Evolutionary conservation across 2,113 vertebrate genomes (phyloP).

Genomic region (Chamaea fasciata): DNA sequence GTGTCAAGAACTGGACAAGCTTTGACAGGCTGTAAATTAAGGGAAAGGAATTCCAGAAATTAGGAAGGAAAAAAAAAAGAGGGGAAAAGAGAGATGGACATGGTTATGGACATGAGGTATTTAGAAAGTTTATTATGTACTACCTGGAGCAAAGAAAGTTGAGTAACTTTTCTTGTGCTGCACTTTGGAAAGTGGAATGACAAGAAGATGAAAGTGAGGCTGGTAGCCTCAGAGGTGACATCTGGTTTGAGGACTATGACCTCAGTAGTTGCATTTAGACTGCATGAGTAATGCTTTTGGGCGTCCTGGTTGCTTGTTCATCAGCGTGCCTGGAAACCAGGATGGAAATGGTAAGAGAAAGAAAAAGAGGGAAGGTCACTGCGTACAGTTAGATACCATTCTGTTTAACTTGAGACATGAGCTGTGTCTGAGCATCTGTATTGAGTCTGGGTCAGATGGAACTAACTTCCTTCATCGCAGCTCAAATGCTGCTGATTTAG

Average conservation of each 20-base stretch:
- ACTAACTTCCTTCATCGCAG: accelerated
- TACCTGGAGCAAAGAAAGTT: not conserved
- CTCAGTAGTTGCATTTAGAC: not conserved
- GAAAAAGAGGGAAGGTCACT: not conserved
- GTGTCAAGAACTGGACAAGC: not conserved
- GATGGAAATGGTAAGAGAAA: not conserved
- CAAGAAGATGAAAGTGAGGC: not conserved
- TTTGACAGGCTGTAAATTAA: not conserved
- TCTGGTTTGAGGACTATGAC: not conserved
- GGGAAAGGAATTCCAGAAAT: not conserved
- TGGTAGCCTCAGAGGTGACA: not conserved
- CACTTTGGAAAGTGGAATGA: not conserved
- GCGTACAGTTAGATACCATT: not conserved
- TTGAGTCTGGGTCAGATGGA: not conserved
- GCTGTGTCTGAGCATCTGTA: not conserved
- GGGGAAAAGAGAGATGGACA: accelerated
- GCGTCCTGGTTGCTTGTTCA: not conserved
- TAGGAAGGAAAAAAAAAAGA: not conserved
- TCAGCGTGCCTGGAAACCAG: not conserved
- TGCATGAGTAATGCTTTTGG: not conserved
- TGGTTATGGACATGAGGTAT: not conserved
- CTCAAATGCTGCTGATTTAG: not conserved
- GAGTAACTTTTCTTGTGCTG: not conserved
- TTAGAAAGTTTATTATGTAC: not conserved
- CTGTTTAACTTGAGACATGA: not conserved